Evolutionary conservation across 35 echinoderm and acorn worm genomes (phyloP), one percentile per base, ranked within the genome.

Genomic region (Amphiura filiformis): DNA sequence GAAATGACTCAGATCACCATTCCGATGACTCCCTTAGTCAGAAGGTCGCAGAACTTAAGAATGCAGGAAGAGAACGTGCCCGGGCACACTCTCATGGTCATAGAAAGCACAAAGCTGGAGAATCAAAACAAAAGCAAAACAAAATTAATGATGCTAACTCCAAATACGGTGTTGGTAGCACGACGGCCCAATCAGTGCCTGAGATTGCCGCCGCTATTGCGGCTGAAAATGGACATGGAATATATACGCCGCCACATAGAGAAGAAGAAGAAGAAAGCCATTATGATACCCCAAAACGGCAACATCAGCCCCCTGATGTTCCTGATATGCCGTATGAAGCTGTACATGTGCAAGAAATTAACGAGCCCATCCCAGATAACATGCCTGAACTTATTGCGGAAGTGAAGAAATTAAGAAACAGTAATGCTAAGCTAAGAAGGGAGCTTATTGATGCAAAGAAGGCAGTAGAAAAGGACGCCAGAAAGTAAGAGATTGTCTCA

Each of bases 1-100:
- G 81, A 84, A 95, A 86, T 86, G 94, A 92, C 76, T 85, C 90
- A 79, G 88, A 82, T 32, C 70, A 35, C 20, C 65, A 81, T 22
- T 52, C 88, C 15, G 93, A 89, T 81, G 88, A 91, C 23, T 76
- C 87, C 28, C 32, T 88, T 39, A 80, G 90, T 38, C 86, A 90
- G 26, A 96, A 92, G 79, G 92, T 87, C 32, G 36, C 80, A 34
- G 30, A 87, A 65, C 87, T 89, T 39, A 52, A 84, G 31, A 93
- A 93, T 79, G 90, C 90, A 76, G 88, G 89, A 78, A 88, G 94
- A 57, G 94, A 96, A 32, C 86, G 94, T 18, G 94, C 94, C 57
- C 83, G 94, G 79, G 94, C 94, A 20, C 94, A 96, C 33, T 96
- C 94, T 38, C 94, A 96, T 37, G 94, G 94, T 64, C 94, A 96